Base-by-base conservation (phyloP, 2,888 invertebrate genomes). In the Pyrochroa serraticornis region DNA sequence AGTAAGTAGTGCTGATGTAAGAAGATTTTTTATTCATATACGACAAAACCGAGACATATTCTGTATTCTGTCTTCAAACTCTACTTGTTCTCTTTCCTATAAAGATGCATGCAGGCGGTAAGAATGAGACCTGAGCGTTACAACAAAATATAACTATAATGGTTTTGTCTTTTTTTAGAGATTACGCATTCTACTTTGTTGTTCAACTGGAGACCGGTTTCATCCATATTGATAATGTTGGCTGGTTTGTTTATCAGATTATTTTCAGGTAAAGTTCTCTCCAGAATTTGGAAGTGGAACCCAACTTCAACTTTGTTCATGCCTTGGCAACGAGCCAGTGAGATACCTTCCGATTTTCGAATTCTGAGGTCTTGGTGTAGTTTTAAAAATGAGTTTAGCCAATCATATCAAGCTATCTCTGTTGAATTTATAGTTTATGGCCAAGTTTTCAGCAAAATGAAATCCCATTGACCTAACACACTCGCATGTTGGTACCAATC, bases 201-300 rank as follows among this genome's bases (percentile, higher is more conserved):
- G 37, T 63, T 64, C 9, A 62, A 34, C 44, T 64, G 64, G 7
- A 66, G 34, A 8, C 66, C 60, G 1, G 58, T 58, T 32, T 62
- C 62, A 44, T 66, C 63, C 22, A 64, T 39, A 41, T 64, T 66
- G 41, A 58, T 64, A 12, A 65, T 62, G 38, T 53, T 44, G 31
- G 55, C 41, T 6, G 62, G 68, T 52, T 66, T 67, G 36, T 62
- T 43, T 7, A 61, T 10, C 10, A 66, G 47, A 52, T 55, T 47
- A 61, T 63, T 58, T 51, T 64, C 50, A 7, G 6, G 32, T 14
- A 64, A 37, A 37, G 53, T 42, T 33, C 43, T 30, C 44, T 48
- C 38, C 34, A 65, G n/a, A n/a, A n/a, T n/a, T n/a, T n/a, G n/a
- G n/a, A n/a, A n/a, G n/a, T n/a, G 53, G 6, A 62, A 34, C 7